Evolutionary conservation across 2,113 vertebrate genomes (phyloP).

Genomic region (Mormoops blainvillei): DNA sequence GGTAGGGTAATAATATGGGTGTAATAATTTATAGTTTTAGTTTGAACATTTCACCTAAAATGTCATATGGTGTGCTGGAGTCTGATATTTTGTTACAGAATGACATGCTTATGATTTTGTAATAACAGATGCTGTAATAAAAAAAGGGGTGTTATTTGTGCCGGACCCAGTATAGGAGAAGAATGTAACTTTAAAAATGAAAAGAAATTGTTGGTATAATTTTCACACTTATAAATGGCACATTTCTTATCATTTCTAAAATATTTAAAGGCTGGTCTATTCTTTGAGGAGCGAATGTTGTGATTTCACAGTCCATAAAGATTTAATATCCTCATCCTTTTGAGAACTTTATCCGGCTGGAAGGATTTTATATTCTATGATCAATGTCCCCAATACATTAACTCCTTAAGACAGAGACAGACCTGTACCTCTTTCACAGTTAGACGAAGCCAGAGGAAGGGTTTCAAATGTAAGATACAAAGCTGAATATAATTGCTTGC

Average conservation of each 20-base stretch:
- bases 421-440: not conserved
- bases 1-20: too few species aligned
- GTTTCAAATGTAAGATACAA: not conserved
- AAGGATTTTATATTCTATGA: not conserved
- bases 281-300: not conserved
- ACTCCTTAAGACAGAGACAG: not conserved
- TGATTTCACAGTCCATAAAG: not conserved
- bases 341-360: conserved; percentile 6
- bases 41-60: too few species aligned
- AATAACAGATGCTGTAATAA: too few species aligned
- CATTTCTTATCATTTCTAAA: not conserved
- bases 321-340: conserved; percentile 15
- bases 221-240: not conserved
- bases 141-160: too few species aligned
- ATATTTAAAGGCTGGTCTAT: conserved; percentile 8
- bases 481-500: not conserved
- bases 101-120: too few species aligned
- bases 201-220: not conserved
- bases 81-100: too few species aligned
- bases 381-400: not conserved
- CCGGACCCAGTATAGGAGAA: not conserved
- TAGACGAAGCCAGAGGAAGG: not conserved
- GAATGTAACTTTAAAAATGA: not conserved
- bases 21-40: too few species aligned
- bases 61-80: too few species aligned